Conservation (phyloP, 1,140 invertebrate species). For the Proales similis region DNA sequence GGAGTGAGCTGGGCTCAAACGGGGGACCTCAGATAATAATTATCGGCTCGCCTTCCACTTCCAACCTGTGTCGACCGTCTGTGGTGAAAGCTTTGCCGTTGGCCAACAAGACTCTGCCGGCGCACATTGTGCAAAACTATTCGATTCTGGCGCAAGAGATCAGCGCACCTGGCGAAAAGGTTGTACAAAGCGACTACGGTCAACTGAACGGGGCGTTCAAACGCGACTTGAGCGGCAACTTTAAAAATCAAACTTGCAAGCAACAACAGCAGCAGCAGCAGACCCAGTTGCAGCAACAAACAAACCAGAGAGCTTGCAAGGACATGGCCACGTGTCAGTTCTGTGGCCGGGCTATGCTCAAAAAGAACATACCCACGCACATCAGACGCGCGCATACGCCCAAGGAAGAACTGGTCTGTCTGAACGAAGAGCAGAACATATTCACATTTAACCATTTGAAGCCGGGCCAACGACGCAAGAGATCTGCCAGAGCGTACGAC, state of each 20-base stretch:
- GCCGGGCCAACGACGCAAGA: constrained; percentile 21
- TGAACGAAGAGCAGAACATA: constrained; percentile 35
- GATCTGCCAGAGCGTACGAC: constrained; percentile 31
- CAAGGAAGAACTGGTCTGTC: constrained; percentile 35
- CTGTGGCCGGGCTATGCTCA: constrained; percentile 32
- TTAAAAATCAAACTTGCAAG: too few species aligned
- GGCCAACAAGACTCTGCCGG: too few species aligned
- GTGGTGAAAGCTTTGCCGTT: too few species aligned
- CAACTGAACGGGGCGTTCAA: too few species aligned
- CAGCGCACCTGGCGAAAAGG: constrained; percentile 16
- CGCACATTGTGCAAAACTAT: constrained; percentile 36
- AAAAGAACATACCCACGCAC: constrained; percentile 36
- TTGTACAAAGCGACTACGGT: too few species aligned
- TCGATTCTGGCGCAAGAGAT: constrained; percentile 29
- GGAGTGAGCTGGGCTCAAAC: too few species aligned
- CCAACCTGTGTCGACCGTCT: too few species aligned
- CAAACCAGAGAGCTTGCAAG: constrained; percentile 12
- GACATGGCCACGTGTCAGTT: constrained; percentile 32
- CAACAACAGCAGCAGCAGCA: too few species aligned
- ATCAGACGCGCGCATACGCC: constrained; percentile 30
- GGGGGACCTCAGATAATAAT: too few species aligned
- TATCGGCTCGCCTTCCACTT: too few species aligned
- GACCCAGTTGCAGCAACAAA: too few species aligned
- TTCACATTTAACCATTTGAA: constrained; percentile 34
- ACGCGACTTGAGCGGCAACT: too few species aligned